Evolutionary conservation across 2,113 vertebrate species (phyloP).

Genomic region (Gulo gulo): DNA sequence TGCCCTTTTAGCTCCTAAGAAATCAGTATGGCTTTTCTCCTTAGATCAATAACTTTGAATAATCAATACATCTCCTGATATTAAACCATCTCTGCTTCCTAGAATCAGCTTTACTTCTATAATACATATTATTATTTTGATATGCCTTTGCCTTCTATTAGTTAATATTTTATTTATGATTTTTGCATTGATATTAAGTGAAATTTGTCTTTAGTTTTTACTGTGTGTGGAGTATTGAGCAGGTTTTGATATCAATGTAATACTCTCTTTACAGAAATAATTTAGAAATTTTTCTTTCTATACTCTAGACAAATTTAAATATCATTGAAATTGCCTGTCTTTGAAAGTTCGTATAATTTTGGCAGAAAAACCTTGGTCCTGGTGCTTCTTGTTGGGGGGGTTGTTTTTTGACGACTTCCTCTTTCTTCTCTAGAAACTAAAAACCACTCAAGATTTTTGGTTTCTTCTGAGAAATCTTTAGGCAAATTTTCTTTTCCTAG

Average conservation of each 20-base stretch:
- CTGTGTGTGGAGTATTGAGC: conserved; percentile 9
- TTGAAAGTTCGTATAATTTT: background rate
- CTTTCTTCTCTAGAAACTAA: background rate
- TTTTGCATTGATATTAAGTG: conserved; percentile 3
- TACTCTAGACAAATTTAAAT: background rate
- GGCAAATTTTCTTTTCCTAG: background rate
- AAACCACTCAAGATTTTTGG: background rate
- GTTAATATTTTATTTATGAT: conserved; percentile 48
- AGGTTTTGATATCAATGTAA: background rate
- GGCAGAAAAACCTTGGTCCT: background rate
- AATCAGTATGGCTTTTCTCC: background rate
- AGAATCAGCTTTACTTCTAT: background rate
- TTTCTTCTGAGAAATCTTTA: background rate
- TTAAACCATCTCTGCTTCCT: background rate
- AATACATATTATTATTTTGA: background rate
- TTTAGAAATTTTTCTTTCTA: conserved; percentile 17
- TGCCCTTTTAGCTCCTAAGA: background rate
- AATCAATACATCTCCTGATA: background rate
- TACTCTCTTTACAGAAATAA: background rate
- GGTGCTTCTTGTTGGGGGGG: background rate
- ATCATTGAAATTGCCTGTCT: background rate
- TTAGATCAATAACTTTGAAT: conserved; percentile 3
- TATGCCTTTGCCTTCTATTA: background rate
- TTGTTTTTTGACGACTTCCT: background rate
- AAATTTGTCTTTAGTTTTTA: conserved; percentile 7